Evolutionary conservation across 2,888 invertebrate species (phyloP).

Genomic region (Liodrosophila aerea): DNA sequence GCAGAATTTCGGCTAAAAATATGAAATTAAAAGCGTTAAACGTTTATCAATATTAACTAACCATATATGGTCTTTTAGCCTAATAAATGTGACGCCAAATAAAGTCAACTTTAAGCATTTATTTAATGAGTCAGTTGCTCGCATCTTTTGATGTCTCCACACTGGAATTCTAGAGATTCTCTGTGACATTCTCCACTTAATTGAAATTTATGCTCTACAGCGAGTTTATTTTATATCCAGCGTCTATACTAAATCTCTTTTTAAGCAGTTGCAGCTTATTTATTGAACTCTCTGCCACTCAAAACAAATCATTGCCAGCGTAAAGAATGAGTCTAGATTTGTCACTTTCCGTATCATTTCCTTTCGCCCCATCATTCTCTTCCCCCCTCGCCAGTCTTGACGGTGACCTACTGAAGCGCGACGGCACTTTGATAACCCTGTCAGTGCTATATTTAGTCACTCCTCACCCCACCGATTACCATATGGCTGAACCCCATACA

Average conservation of each 20-base stretch:
- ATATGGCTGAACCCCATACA: conserved; percentile 36
- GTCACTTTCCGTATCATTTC: conserved; percentile 42
- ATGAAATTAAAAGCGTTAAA: no score
- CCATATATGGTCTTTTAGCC: neutral
- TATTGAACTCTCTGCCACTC: conserved; percentile 24
- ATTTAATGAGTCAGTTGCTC: no score
- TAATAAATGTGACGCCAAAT: no score
- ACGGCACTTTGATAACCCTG: conserved; percentile 75
- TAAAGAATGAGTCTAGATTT: conserved; percentile 23
- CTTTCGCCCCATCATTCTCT: conserved; percentile 27
- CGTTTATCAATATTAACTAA: no score
- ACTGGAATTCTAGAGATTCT: conserved; percentile 3
- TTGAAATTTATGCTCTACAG: conserved; percentile 7
- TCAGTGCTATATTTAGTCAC: conserved; percentile 55
- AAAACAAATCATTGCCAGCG: conserved; percentile 25
- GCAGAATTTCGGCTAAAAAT: neutral
- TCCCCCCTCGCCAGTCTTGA: conserved; percentile 43
- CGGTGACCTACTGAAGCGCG: conserved; percentile 71
- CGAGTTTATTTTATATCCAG: conserved; percentile 1
- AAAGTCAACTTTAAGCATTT: no score
- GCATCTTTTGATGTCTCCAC: no score
- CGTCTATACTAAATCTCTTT: conserved; percentile 7
- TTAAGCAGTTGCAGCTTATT: conserved; percentile 10
- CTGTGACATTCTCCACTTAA: neutral
- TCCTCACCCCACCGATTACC: conserved; percentile 25